Evolutionary conservation across 2,797 vertebrate genomes (phyloP).

Genomic region (Allobates femoralis): DNA sequence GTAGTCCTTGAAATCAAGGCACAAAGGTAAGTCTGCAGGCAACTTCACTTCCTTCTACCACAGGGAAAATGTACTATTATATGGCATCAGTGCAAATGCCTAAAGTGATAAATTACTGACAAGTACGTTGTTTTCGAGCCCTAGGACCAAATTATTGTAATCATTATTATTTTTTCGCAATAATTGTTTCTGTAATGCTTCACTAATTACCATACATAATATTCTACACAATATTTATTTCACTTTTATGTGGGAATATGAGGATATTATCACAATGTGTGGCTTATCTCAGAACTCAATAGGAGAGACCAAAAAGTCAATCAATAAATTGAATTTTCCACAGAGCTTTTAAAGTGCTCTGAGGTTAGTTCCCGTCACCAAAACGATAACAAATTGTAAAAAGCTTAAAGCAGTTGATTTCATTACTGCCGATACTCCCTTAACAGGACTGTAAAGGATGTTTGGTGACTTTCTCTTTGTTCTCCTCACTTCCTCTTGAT

Average conservation of each 20-base stretch:
- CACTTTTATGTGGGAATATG: too few species aligned
- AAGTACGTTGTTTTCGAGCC: not conserved
- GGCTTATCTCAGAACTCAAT: not conserved
- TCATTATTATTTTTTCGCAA: not conserved
- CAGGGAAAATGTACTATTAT: too few species aligned
- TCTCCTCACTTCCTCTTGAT: not conserved
- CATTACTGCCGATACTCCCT: not conserved
- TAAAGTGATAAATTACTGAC: not conserved
- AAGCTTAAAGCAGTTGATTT: conserved; percentile 21
- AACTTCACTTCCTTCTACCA: too few species aligned
- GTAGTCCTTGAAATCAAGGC: too few species aligned
- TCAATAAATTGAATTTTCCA: conserved; percentile 28
- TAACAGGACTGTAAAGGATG: not conserved
- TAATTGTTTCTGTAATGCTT: not conserved
- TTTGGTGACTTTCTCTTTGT: not conserved
- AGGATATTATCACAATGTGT: not conserved
- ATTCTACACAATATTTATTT: not conserved
- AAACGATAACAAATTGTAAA: conserved; percentile 10
- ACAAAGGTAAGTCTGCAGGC: too few species aligned
- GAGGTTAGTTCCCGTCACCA: not conserved
- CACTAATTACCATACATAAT: not conserved
- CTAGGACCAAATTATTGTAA: not conserved
- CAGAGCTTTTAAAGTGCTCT: not conserved
- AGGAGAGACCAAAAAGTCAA: conserved; percentile 11
- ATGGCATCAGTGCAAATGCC: too few species aligned